phyloP scores from a whole-genome alignment of 2,888 invertebrate genomes.

The Synergus japonicus region DNA sequence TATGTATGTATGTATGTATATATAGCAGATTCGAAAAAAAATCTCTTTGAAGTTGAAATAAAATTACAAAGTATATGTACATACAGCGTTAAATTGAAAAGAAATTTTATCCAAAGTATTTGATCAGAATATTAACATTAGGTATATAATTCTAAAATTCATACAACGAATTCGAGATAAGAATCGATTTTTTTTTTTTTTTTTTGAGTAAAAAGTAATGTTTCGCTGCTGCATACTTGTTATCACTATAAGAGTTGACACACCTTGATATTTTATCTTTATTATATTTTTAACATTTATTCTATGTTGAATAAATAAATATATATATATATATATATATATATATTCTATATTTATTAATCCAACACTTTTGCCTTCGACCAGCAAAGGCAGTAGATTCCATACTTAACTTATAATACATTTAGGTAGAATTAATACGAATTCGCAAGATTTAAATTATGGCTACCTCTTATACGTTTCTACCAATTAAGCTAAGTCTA shows the following conservation, averaged over 20 bases:
- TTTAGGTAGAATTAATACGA: conserved; percentile 47
- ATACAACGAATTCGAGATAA: background rate
- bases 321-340: too few relatives aligned
- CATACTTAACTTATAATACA: conserved; percentile 31
- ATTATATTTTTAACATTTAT: conserved; percentile 34
- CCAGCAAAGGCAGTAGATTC: conserved; percentile 50
- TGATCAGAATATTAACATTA: too few relatives aligned
- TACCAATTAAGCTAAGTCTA: background rate
- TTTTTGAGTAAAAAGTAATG: too few relatives aligned
- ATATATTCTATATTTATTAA: conserved; percentile 42
- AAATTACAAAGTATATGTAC: background rate
- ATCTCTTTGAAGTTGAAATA: background rate
- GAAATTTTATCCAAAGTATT: too few relatives aligned
- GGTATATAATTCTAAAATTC: too few relatives aligned
- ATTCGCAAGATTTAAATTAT: conserved; percentile 43
- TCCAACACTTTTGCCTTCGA: conserved; percentile 47
- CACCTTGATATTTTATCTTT: background rate
- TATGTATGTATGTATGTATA: too few relatives aligned
- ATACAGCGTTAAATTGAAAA: too few relatives aligned
- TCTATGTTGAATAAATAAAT: conserved; percentile 45
- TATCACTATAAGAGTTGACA: background rate
- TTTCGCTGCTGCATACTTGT: background rate
- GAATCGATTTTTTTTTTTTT: background rate
- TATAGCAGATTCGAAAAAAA: too few relatives aligned
- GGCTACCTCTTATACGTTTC: background rate